Evolutionary conservation across 2,888 invertebrate genomes (phyloP).

Genomic region (Drosophila quinaria): DNA sequence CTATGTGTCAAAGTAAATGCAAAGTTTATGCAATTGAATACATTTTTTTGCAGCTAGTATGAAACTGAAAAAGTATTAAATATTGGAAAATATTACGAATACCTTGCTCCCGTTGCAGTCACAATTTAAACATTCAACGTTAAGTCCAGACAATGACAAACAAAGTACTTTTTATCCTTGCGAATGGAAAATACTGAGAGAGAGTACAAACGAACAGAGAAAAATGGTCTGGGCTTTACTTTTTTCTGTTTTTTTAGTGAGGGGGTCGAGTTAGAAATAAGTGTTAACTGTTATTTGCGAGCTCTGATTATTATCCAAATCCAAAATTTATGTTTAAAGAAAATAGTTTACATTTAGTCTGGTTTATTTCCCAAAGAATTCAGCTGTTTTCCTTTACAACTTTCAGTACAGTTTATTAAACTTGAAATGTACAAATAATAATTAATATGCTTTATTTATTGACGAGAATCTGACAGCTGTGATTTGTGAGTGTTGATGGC

Average conservation of each 20-base stretch:
- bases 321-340: neutral
- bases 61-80: neutral
- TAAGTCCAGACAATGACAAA: neutral
- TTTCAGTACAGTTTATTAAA: neutral
- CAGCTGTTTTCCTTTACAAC: neutral
- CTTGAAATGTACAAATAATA: neutral
- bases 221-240: too few species aligned
- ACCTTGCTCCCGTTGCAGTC: neutral
- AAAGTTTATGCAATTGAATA: too few species aligned
- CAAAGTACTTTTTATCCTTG: neutral
- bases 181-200: too few species aligned
- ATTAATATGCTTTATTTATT: slow-evolving; percentile 8
- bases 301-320: too few species aligned
- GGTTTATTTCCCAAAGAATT: slow-evolving; percentile 3
- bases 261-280: too few species aligned
- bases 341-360: neutral
- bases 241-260: too few species aligned
- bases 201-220: too few species aligned
- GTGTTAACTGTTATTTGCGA: too few species aligned
- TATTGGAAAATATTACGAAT: neutral
- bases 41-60: too few species aligned
- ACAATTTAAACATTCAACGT: neutral
- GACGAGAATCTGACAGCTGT: slow-evolving; percentile 54
- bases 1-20: too few species aligned
- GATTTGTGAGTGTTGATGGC: neutral